phyloP scores from a whole-genome alignment of 2,113 vertebrate species.

The Lycaon pictus region DNA sequence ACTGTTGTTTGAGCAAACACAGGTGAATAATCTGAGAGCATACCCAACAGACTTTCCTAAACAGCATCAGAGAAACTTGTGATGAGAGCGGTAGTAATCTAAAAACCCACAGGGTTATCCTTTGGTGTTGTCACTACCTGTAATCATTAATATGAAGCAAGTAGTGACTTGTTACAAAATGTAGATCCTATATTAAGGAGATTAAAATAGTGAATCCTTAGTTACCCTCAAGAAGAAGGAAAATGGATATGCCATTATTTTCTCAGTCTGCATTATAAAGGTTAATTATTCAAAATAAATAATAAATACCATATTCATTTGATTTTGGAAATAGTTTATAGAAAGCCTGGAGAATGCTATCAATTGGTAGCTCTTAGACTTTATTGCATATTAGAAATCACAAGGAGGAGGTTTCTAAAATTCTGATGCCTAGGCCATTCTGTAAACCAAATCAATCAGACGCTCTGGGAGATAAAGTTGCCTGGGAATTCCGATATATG shows the following conservation, averaged over 20 bases:
- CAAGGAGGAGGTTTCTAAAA: not conserved
- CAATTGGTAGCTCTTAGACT: not conserved
- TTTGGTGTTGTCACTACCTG: not conserved
- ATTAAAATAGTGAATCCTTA: not conserved
- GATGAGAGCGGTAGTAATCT: not conserved
- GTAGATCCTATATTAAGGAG: not conserved
- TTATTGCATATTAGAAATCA: not conserved
- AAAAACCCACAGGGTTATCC: not conserved
- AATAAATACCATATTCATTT: not conserved
- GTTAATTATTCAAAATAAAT: constrained; percentile 14
- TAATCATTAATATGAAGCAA: not conserved
- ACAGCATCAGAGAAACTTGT: not conserved
- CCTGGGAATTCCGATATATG: not conserved
- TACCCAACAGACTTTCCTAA: not conserved
- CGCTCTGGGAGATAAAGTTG: not conserved
- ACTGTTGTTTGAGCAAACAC: not conserved
- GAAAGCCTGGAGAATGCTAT: not conserved
- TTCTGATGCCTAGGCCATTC: not conserved
- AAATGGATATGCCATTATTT: not conserved
- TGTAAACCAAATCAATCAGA: not conserved
- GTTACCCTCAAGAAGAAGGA: not conserved
- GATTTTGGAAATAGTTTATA: not conserved
- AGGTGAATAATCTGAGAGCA: not conserved
- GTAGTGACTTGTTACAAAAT: not conserved
- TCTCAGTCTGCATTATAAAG: not conserved